Evolutionary conservation across 2,797 vertebrate species (phyloP).

Genomic region (Corythornis leucogaster): DNA sequence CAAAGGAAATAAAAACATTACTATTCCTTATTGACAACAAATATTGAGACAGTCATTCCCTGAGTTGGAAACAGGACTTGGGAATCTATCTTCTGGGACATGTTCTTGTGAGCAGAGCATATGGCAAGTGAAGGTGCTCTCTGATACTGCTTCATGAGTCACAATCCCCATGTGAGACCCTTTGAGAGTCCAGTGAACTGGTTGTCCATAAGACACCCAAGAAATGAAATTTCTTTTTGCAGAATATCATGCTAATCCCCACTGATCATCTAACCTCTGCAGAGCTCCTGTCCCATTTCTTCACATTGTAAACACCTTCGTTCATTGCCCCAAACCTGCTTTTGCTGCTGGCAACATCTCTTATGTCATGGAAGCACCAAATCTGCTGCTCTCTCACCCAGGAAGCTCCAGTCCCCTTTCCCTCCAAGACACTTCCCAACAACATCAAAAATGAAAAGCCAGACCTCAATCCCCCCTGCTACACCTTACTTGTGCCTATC

Average conservation of each 20-base stretch:
- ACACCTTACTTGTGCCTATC: background rate
- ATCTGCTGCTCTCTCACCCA: background rate
- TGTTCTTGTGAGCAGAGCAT: background rate
- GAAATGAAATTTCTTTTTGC: background rate
- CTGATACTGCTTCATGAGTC: background rate
- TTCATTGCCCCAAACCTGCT: background rate
- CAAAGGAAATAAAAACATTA: background rate
- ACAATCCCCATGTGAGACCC: fast-evolving
- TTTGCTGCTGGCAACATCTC: background rate
- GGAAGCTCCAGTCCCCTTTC: background rate
- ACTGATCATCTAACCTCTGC: background rate
- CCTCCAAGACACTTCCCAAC: background rate
- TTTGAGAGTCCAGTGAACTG: background rate
- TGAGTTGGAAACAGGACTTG: background rate
- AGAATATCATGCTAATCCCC: background rate
- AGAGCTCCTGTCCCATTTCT: background rate
- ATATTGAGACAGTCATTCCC: background rate
- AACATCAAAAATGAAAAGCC: background rate
- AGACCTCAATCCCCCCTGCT: background rate
- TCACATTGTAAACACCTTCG: background rate
- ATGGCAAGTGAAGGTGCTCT: background rate
- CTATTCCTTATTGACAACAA: background rate
- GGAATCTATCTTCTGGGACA: background rate
- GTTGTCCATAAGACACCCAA: background rate
- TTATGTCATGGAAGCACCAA: background rate